These are phyloP conservation scores for Sus scrofa DNA, from an alignment of 2,113 vertebrate species.

Conservation along the genomic window DNA sequence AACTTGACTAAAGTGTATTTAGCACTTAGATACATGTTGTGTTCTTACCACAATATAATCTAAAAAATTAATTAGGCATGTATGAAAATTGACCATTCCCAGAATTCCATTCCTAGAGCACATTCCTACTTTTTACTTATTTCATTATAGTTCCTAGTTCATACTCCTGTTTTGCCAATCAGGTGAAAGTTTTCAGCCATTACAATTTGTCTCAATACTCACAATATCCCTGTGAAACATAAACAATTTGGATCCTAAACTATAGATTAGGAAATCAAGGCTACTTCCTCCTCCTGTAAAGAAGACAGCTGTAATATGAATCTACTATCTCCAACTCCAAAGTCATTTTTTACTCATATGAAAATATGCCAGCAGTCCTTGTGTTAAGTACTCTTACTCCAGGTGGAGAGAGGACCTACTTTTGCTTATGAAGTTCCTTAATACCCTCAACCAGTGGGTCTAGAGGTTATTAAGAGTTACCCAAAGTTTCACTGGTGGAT, in stretches of 20 bases:
- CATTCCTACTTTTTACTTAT: neutral
- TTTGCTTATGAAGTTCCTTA: neutral
- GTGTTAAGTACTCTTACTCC: constrained; percentile 1
- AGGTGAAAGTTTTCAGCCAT: neutral
- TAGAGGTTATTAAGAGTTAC: neutral
- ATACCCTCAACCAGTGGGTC: neutral
- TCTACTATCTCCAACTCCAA: neutral
- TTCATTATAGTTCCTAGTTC: constrained; percentile 17
- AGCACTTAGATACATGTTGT: neutral
- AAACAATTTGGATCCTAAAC: neutral
- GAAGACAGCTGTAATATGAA: neutral
- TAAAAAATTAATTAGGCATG: neutral
- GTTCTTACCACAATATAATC: constrained; percentile 3
- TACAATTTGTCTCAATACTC: constrained; percentile 23
- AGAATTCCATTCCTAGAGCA: neutral
- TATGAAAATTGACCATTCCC: constrained; percentile 10
- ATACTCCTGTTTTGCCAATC: constrained; percentile 2
- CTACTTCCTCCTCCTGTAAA: neutral
- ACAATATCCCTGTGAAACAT: neutral
- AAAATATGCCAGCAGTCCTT: neutral
- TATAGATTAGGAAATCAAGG: neutral
- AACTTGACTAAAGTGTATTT: neutral
- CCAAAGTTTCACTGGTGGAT: neutral
- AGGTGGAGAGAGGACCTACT: neutral
- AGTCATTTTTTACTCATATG: neutral